Conservation (phyloP, 2,113 vertebrate species). For the Lampris incognitus region DNA sequence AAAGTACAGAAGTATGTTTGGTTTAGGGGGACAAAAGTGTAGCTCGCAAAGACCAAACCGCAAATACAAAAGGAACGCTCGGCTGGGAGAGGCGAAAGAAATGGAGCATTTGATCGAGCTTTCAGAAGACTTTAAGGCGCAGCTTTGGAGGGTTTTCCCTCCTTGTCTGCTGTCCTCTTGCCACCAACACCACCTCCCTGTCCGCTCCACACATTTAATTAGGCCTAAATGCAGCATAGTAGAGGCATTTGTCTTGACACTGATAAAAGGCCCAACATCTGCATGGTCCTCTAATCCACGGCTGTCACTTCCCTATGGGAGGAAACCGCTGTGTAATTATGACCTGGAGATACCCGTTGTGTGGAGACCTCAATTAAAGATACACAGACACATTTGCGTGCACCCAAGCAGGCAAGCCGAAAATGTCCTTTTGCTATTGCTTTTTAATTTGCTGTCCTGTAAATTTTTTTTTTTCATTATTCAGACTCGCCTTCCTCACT, state of each 20-base stretch:
- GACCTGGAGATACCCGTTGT: slow-evolving; percentile 39
- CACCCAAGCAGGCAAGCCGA: background rate
- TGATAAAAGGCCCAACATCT: slow-evolving; percentile 56
- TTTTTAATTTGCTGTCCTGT: background rate
- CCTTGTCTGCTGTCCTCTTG: background rate
- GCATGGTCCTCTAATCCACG: slow-evolving; percentile 52
- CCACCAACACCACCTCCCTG: background rate
- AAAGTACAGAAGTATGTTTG: background rate
- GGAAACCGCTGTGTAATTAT: slow-evolving; percentile 45
- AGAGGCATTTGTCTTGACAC: slow-evolving; percentile 47
- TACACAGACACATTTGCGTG: slow-evolving; percentile 35
- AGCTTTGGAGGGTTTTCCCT: background rate
- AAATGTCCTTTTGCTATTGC: background rate
- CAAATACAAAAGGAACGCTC: background rate
- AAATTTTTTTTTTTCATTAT: background rate
- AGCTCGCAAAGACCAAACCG: background rate
- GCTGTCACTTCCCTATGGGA: slow-evolving; percentile 30
- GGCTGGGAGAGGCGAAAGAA: background rate
- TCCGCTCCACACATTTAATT: slow-evolving; percentile 43
- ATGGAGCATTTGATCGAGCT: background rate
- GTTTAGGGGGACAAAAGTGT: background rate
- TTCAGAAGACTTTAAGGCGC: background rate
- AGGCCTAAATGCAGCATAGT: slow-evolving; percentile 37
- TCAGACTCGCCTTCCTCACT: background rate
- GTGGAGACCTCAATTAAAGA: slow-evolving; percentile 56